Evolutionary conservation across 2,888 invertebrate species (phyloP), one percentile per base, ranked within the genome.

Genomic region (Hyles lineata): DNA sequence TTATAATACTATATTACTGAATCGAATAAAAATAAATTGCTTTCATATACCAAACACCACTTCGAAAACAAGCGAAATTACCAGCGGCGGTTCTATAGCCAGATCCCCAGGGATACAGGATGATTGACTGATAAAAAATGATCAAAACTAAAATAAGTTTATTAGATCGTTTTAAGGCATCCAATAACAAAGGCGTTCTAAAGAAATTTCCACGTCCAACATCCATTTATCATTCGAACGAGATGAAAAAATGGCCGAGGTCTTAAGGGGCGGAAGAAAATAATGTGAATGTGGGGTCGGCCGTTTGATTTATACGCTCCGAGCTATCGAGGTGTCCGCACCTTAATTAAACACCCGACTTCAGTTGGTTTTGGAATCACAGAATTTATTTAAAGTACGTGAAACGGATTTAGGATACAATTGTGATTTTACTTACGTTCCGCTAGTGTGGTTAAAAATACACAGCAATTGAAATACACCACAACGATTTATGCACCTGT

Each of bases 201-300:
- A 85, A 85, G 84, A 84, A 88, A 87, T 86, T 87, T 77, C 78
- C 83, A 84, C 83, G 82, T 85, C 90, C 89, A 88, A 88, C 85
- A 83, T 80, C 80, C 89, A 89, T 90, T 89, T 87, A 90, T 90
- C 90, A 90, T 85, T 83, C 84, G 82, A 75, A 80, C 75, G 84
- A 85, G 89, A 84, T 82, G 88, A 89, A 90, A 90, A 89, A 90
- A 89, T 85, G 86, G 85, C 87, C 82, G 79, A 80, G 86, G 85
- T 82, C 89, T 87, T 84, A 81, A 84, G 86, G 84, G 85, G 83
- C 83, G 82, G 78, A 82, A 80, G 86, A 86, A 87, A 88, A 88
- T 89, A 88, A 89, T 86, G 89, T 85, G 82, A 79, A 85, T 81
- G 83, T 82, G 80, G 82, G 78, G 83, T 80, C 80, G 76, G 78